Base-by-base conservation (phyloP, 2,888 invertebrate genomes). In the Actias luna region DNA sequence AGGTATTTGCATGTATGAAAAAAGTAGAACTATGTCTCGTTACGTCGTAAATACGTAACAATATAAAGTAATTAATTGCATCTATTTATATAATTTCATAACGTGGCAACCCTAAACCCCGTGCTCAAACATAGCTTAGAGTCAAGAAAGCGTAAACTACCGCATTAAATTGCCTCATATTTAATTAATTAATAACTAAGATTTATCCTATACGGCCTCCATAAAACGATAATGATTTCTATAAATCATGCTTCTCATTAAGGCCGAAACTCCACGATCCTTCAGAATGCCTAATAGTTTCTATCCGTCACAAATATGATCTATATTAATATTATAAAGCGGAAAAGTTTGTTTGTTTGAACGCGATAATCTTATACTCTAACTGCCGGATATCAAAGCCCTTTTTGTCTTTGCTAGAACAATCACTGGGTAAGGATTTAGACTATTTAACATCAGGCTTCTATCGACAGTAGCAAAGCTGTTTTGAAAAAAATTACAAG, bases 141-240 rank as follows among this genome's bases (percentile, higher is more conserved):
- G 42, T 63, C 60, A 59, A 59, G 63, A 63, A 63, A 63, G 60
- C 64, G 64, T 62, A 33, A 62, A 62, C 42, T 39, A 42, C 8
- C 61, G 61, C 33, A 29, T n/a, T 55, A n/a, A 18, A 42, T 29
- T 62, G 57, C 8, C 18, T 57, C 36, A 33, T 58, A 58, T 29
- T 50, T 61, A 31, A 58, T 58, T 58, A 29, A 62, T 39, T 62
- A n/a, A n/a, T n/a, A n/a, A 39, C 57, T 58, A 29, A 39, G 61
- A 10, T 36, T 1, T 50, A 25, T 25, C 22, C 25, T 10, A 22
- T 12, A 25, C 2, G 22, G 22, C 10, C 10, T 50, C 46, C 25
- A 50, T 25, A 46, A 4, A 42, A 42, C 42, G 1, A 42, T 7
- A 46, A 46, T 46, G 22, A 1, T 2, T 18, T 42, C 16, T 18